These are phyloP conservation scores for Leptopilina syphax DNA, from an alignment of 2,888 invertebrate genomes.

Conservation along the genomic window DNA sequence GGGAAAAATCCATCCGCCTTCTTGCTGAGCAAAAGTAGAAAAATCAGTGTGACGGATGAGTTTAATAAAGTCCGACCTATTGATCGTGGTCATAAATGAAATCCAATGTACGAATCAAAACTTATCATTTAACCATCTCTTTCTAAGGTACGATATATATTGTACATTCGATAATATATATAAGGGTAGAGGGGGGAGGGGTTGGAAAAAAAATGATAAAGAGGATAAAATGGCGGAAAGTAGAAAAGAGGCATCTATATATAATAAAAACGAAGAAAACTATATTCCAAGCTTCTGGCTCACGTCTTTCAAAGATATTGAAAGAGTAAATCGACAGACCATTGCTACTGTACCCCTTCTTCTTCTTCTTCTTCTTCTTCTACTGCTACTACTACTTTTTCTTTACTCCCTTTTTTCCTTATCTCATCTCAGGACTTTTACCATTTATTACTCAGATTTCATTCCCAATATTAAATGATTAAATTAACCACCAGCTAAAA, in stretches of 20 bases:
- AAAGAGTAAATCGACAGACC: slow-evolving; percentile 53
- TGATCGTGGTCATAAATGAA: slow-evolving; percentile 41
- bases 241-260: slow-evolving; percentile 45
- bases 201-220: slow-evolving; percentile 44
- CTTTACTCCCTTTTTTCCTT: not conserved
- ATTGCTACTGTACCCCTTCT: slow-evolving; percentile 44
- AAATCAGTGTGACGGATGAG: slow-evolving; percentile 30
- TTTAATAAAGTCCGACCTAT: slow-evolving; percentile 36
- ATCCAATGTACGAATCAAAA: slow-evolving; percentile 39
- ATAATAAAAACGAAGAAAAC: slow-evolving; percentile 28
- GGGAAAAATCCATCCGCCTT: slow-evolving; percentile 9
- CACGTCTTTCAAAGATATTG: slow-evolving; percentile 53
- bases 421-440: not conserved
- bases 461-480: slow-evolving; percentile 43
- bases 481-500: slow-evolving; percentile 48
- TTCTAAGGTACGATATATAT: not conserved
- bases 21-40: not conserved
- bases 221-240: slow-evolving; percentile 41
- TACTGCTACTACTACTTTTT: not conserved
- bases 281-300: slow-evolving; percentile 39
- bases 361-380: not conserved
- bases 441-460: slow-evolving; percentile 23
- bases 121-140: slow-evolving; percentile 6
- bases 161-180: slow-evolving; percentile 1
- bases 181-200: not conserved